phyloP scores from a whole-genome alignment of 2,888 invertebrate species.

The Diarsia brunnea region DNA sequence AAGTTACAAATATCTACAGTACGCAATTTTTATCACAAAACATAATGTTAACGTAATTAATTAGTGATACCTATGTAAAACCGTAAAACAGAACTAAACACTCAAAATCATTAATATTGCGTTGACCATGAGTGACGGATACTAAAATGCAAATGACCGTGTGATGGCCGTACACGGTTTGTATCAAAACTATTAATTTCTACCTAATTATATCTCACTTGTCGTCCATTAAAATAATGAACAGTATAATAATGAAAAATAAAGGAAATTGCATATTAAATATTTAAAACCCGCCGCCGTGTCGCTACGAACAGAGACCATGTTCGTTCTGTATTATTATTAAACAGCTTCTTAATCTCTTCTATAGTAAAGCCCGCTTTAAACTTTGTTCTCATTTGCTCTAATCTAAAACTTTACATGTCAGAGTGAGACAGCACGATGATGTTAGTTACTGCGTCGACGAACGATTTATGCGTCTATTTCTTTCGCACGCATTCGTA shows the following conservation, averaged over 20 bases:
- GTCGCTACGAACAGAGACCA: constrained; percentile 87
- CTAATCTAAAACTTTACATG: constrained; percentile 70
- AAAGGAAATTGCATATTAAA: constrained; percentile 89
- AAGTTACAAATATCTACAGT: neutral
- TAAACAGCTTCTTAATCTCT: constrained; percentile 88
- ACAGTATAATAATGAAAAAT: constrained; percentile 81
- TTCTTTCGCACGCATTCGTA: constrained; percentile 79
- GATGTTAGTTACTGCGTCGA: constrained; percentile 65
- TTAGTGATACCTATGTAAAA: constrained; percentile 52
- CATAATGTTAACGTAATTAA: constrained; percentile 48
- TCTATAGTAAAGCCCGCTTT: constrained; percentile 72
- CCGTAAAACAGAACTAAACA: constrained; percentile 47
- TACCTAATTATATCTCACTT: constrained; percentile 81
- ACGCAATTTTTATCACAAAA: constrained; percentile 31
- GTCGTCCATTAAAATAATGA: constrained; percentile 82
- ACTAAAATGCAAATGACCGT: constrained; percentile 70
- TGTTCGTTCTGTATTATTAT: constrained; percentile 89
- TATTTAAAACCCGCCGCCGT: constrained; percentile 86
- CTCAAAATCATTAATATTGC: constrained; percentile 58
- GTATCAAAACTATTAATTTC: constrained; percentile 78
- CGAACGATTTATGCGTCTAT: constrained; percentile 72
- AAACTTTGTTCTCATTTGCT: constrained; percentile 76
- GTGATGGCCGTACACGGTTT: constrained; percentile 67
- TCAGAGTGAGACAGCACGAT: constrained; percentile 74
- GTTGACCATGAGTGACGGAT: constrained; percentile 57